A percentile compares a stretch with the other conserved stretches of the same genome.
phyloP scores from a whole-genome alignment of 2,888 invertebrate species.

The Diogma glabrata region DNA sequence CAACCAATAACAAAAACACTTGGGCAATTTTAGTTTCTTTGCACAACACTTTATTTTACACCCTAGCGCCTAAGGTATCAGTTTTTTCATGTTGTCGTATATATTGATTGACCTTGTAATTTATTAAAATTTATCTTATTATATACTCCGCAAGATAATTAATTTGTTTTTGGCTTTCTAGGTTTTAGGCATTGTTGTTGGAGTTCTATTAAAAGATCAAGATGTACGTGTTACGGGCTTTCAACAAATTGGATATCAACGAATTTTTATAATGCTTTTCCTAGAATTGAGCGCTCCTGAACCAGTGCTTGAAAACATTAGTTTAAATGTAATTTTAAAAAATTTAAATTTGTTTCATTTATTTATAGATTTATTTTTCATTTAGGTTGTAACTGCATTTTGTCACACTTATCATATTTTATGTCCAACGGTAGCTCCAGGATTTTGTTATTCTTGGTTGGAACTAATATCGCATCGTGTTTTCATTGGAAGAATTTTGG shows the following conservation, averaged over 20 bases:
- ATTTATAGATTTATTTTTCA: neutral
- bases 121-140: too few species aligned
- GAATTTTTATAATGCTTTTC: constrained; percentile 92
- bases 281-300: constrained; percentile 92
- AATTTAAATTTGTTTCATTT: too few species aligned
- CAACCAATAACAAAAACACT: too few species aligned
- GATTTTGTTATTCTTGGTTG: constrained; percentile 97
- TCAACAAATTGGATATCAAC: constrained; percentile 95
- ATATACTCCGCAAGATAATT: too few species aligned
- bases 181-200: constrained; percentile 83
- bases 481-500: constrained; percentile 87
- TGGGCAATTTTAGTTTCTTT: too few species aligned
- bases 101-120: too few species aligned
- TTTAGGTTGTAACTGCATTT: constrained; percentile 71
- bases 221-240: constrained; percentile 82
- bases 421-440: constrained; percentile 85
- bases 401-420: constrained; percentile 91
- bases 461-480: constrained; percentile 94
- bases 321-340: constrained; percentile 50
- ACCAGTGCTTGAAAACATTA: constrained; percentile 85
- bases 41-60: too few species aligned
- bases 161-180: constrained; percentile 23
- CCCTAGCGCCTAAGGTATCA: too few species aligned
- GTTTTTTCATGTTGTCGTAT: too few species aligned
- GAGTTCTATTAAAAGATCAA: constrained; percentile 91